These are phyloP conservation scores for Coregonus ussuriensis DNA, from an alignment of 2,797 vertebrate genomes.

Conservation along the genomic window DNA sequence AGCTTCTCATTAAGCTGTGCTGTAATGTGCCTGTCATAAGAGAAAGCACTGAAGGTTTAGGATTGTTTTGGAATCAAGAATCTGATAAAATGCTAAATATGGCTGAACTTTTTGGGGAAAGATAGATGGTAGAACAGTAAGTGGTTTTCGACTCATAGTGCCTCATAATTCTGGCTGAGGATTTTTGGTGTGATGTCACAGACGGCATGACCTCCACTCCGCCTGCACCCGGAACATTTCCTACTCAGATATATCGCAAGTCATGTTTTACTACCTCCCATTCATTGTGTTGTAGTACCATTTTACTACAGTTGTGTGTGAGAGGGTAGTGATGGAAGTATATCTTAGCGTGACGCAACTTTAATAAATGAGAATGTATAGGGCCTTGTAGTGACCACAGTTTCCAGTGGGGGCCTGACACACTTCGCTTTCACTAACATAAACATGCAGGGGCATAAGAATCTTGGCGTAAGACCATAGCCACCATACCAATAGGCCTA, in stretches of 20 bases:
- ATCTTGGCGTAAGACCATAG: conserved; percentile 27
- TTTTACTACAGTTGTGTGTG: conserved; percentile 9
- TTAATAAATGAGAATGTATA: conserved; percentile 50
- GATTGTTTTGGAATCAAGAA: conserved; percentile 51
- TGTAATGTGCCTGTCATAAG: conserved; percentile 48
- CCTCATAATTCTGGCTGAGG: not conserved
- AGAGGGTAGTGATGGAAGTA: not conserved
- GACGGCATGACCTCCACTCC: conserved; percentile 15
- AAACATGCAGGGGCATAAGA: conserved; percentile 36
- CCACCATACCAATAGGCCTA: not conserved
- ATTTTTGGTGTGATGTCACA: conserved; percentile 4
- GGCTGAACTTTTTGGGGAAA: conserved; percentile 22
- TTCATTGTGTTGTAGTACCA: conserved; percentile 7
- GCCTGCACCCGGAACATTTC: not conserved
- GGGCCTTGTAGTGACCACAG: conserved; percentile 13
- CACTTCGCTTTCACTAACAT: conserved; percentile 34
- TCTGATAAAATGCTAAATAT: conserved; percentile 30
- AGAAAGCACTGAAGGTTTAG: conserved; percentile 33
- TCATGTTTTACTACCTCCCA: conserved; percentile 16
- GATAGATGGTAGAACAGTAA: conserved; percentile 8
- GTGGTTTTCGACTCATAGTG: not conserved
- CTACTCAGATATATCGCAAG: conserved; percentile 7
- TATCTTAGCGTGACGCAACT: conserved; percentile 15
- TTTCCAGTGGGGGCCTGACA: conserved; percentile 34
- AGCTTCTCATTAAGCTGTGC: conserved; percentile 44